Base-by-base conservation (phyloP, 2,113 vertebrate genomes). In the Tragelaphus strepsiceros region DNA sequence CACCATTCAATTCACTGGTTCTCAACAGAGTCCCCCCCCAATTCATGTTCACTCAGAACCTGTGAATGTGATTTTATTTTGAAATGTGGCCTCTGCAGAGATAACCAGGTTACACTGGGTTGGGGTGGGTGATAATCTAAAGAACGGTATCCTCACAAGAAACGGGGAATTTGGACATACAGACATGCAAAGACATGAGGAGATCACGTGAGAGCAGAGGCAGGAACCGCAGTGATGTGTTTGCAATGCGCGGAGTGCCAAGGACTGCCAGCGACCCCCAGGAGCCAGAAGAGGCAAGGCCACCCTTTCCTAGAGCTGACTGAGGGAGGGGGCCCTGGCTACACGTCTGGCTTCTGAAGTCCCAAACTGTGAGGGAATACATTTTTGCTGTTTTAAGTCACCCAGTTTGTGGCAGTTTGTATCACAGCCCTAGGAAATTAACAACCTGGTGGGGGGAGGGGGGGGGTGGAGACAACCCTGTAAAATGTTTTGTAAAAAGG, bases 81-180 rank as follows among this genome's bases (percentile, higher is more conserved):
- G 43, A 93, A 95, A 80, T 2, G 83, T 14, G 14, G 19, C n/a
- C 71, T 89, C 39, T 92, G 74, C 8, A 96, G 35, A 94, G 67
- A 51, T 22, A n/a, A 56, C 30, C 10, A 16, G 26, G 15, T 43
- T 86, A 78, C 19, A 49, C 0, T 51, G 43, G 7, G 71, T 15
- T 28, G 92, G n/a, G 15, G 8, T 54, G 43, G 71, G 43, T 24
- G 74, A 59, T 93, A 53, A 94, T 32, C 32, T 54, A 67, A 22
- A n/a, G 62, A 51, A 2, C 39, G 28, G 67, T 5, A 2, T 86
- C 35, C 28, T 92, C 90, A 2, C 49, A 67, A 96, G 30, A 43
- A 35, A 28, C 51, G 22, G 59, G 56, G 71, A 58, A 62, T 46
- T 0, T 21, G 67, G 78, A 56, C 21, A 78, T 1, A 35, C 3